phyloP scores from a whole-genome alignment of 1,140 invertebrate genomes.

The Megalonaias nervosa region DNA sequence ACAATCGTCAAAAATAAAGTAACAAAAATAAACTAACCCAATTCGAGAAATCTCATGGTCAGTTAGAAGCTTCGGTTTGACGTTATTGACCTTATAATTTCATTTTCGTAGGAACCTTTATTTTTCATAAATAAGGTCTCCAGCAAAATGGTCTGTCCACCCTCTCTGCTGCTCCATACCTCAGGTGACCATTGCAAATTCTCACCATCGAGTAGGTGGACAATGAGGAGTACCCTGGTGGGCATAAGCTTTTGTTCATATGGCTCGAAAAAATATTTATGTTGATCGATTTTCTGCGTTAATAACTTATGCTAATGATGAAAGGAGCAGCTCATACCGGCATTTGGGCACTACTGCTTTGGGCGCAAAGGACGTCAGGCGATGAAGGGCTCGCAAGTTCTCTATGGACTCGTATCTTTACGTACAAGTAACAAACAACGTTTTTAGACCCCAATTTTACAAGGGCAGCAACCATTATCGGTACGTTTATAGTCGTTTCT shows the following conservation, averaged over 20 bases:
- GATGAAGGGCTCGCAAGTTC: constrained; percentile 75
- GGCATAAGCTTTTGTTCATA: constrained; percentile 84
- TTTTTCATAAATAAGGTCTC: too few species aligned
- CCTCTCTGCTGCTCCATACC: too few species aligned
- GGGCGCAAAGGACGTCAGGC: constrained; percentile 77
- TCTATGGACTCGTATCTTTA: constrained; percentile 94
- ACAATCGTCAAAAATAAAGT: too few species aligned
- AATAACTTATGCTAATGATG: constrained; percentile 88
- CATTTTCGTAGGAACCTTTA: too few species aligned
- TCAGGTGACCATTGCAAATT: constrained; percentile 80
- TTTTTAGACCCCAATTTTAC: constrained; percentile 85
- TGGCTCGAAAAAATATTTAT: constrained; percentile 84
- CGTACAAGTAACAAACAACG: constrained; percentile 85
- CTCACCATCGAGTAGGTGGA: constrained; percentile 81
- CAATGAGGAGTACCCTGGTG: constrained; percentile 85
- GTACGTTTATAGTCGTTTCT: constrained; percentile 80
- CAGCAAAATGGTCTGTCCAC: too few species aligned
- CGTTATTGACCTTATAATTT: too few species aligned
- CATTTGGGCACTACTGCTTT: constrained; percentile 82
- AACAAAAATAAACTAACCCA: too few species aligned
- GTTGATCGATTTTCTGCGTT: constrained; percentile 86
- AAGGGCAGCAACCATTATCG: constrained; percentile 80
- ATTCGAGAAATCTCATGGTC: too few species aligned
- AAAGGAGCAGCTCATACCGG: constrained; percentile 79
- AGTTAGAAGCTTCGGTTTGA: too few species aligned